Percentiles rank a stretch among this genome's conserved stretches.
Evolutionary conservation across 2,113 vertebrate species (phyloP).

Genomic region (Daphoenositta chrysoptera): DNA sequence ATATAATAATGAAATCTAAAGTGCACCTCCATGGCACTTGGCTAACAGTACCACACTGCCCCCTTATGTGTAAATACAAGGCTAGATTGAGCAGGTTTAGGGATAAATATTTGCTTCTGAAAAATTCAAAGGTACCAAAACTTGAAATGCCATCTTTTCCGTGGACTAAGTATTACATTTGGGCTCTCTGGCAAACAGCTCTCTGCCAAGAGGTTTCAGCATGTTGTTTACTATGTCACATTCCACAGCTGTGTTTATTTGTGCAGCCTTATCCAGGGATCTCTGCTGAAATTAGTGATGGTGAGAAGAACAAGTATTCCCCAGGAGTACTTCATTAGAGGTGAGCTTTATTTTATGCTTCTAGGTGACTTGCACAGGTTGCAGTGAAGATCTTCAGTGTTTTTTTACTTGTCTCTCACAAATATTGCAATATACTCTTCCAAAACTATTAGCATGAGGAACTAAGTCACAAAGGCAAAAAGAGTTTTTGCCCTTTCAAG

Average conservation of each 20-base stretch:
- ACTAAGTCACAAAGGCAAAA: neutral
- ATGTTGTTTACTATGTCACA: neutral
- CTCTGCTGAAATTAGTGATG: neutral
- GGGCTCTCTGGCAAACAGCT: slow-evolving; percentile 2
- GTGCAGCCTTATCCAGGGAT: neutral
- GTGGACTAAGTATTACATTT: neutral
- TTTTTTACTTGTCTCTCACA: neutral
- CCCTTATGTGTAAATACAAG: slow-evolving; percentile 68
- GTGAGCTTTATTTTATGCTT: neutral
- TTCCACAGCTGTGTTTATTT: neutral
- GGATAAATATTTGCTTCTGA: slow-evolving; percentile 60
- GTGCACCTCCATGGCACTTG: neutral
- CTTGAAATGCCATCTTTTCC: slow-evolving; percentile 22
- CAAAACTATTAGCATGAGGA: neutral
- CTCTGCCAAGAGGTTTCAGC: slow-evolving; percentile 29
- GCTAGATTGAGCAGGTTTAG: neutral
- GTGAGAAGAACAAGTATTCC: neutral
- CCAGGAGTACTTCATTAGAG: neutral
- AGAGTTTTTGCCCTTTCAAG: neutral
- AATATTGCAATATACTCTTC: neutral
- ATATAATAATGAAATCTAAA: slow-evolving; percentile 32
- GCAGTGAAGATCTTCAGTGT: neutral
- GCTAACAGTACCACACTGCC: slow-evolving; percentile 75
- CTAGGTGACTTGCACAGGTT: neutral
- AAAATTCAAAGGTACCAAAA: slow-evolving; percentile 13